Base-by-base conservation (phyloP, 2,888 invertebrate species). In the Tenthredo scrophulariae region DNA sequence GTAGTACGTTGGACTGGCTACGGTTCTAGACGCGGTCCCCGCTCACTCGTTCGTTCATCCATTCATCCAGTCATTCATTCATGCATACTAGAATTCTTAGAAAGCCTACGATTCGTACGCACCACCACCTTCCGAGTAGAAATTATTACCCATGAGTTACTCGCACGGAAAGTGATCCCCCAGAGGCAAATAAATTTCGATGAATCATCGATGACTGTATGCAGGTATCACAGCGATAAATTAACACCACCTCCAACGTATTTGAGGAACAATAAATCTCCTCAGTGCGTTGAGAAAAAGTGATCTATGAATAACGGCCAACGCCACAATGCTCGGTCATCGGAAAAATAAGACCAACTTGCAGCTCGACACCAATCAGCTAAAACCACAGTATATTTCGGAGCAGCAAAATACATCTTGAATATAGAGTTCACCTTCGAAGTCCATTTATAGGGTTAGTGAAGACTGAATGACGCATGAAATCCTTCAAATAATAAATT, bases 201-300 rank as follows among this genome's bases (percentile, higher is more conserved):
- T 80, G 80, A 80, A 62, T 80, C 80, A 80, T 58, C 80, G 80
- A 80, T 62, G 40, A 62, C 58, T 54, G n/a, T 80, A n/a, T 18
- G 10, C 13, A 37, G 26, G 50, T 77, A 29, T 74, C 13, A 46
- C 74, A 13, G 26, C 74, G 43, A 74, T 26, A 9, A 74, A 74
- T 74, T 43, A 74, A 26, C 43, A 74, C 22, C 72, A 29, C 72
- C 18, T 74, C 43, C 37, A 4, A n/a, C 0, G 10, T 22, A 10
- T 62, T 62, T 22, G 7, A 26, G 62, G 26, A 62, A 62, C 4
- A 62, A 26, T 62, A 22, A 62, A 6, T 50, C 18, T 18, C 5
- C 18, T 50, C 50, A 18, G 46, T 4, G 58, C 7, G 9, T 65
- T 13, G 65, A 67, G n/a, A 33, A 33, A 33, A 33, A 33, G 3